Evolutionary conservation across 1,140 invertebrate species (phyloP).

Genomic region (Telenomus remus): DNA sequence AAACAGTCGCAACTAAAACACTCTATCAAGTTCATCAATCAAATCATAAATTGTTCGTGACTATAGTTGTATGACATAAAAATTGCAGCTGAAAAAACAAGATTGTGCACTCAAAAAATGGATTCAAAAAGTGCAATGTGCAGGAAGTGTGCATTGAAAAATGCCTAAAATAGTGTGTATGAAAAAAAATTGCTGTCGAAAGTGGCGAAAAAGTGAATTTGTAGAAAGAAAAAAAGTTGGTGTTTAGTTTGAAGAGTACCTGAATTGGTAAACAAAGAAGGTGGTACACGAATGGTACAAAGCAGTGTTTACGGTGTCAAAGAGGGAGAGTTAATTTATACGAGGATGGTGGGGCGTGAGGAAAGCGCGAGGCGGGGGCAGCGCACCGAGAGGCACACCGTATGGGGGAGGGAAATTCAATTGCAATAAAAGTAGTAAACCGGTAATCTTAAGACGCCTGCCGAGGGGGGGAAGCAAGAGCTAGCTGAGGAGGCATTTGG

Average conservation of each 20-base stretch:
- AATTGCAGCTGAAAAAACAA: too few species aligned
- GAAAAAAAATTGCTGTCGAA: too few species aligned
- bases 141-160: too few species aligned
- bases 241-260: neutral
- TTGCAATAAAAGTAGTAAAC: slow-evolving; percentile 73
- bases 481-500: slow-evolving; percentile 40
- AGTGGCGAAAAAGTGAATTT: too few species aligned
- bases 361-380: slow-evolving; percentile 20
- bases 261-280: slow-evolving; percentile 6
- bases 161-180: too few species aligned
- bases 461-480: slow-evolving; percentile 54
- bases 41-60: too few species aligned
- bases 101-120: too few species aligned
- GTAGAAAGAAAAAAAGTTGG: too few species aligned
- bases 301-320: slow-evolving; percentile 10
- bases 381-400: slow-evolving; percentile 22
- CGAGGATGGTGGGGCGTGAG: slow-evolving; percentile 15
- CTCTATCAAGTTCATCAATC: too few species aligned
- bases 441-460: slow-evolving; percentile 66
- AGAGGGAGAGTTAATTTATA: slow-evolving; percentile 3
- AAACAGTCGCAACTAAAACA: too few species aligned
- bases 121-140: too few species aligned
- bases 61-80: too few species aligned
- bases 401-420: slow-evolving; percentile 66
- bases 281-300: slow-evolving; percentile 3